Evolutionary conservation across 2,888 invertebrate species (phyloP), one percentile per base, ranked within the genome.

Genomic region (Physocephala rufipes): DNA sequence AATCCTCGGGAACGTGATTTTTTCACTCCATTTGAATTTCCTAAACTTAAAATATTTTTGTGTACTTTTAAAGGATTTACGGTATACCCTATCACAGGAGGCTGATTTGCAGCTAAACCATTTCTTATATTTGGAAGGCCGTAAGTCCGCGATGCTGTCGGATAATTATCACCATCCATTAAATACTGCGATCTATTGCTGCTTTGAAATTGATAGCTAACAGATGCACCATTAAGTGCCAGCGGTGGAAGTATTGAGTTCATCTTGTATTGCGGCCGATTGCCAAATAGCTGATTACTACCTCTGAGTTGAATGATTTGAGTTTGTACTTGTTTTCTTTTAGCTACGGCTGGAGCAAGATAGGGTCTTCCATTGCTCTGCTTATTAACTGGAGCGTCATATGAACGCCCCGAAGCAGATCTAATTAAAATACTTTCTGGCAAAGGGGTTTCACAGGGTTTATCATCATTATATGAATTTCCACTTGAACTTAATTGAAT

Each of bases 91-190:
- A 70, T 71, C 58, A 72, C 43, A 71, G 58, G 64, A 66, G 77
- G 71, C 21, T 77, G 78, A 64, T 75, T 81, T 26, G 77, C 76
- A 71, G 78, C 78, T 30, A 78, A 71, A 45, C 78, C 79, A 73
- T 82, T 83, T 19, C 84, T 81, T 61, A 85, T 59, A 73, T 79
- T 84, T 43, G 85, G 85, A 47, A 85, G 82, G 69, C 84, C 78
- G 71, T 85, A 84, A 24, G 85, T 84, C n/a, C 84, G 81, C 72
- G 85, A 85, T 75, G 85, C 85, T 70, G 85, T 81, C 64, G 79
- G 78, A 36, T 47, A 66, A 16, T 53, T 51, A 9, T 9, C 43
- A 45, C 19, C 63, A 45, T 64, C 59, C 28, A 36, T 71, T 55
- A 74, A 65, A n/a, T 72, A 73, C 63, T 74, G 71, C 26, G 65